Conservation (phyloP, 1,140 invertebrate species). For the Trypoxylus dichotomus region DNA sequence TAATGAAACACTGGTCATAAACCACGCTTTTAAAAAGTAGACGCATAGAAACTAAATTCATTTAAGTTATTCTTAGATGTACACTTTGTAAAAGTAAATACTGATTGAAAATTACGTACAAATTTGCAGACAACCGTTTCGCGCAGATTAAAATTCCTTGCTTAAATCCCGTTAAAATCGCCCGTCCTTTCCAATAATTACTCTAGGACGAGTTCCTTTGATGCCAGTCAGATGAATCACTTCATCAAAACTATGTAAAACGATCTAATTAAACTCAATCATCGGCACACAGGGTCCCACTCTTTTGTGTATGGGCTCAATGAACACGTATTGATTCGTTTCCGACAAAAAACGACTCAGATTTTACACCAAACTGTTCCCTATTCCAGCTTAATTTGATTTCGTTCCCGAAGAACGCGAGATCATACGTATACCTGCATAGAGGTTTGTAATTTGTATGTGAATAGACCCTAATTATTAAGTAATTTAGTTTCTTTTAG, state of each 20-base stretch:
- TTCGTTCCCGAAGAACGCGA: constrained; percentile 16
- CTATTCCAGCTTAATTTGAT: constrained; percentile 37
- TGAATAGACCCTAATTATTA: no score
- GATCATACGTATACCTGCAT: background rate
- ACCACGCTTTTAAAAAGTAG: no score
- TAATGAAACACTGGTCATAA: no score
- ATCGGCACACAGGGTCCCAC: constrained; percentile 33
- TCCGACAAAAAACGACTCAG: constrained; percentile 29
- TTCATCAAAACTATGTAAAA: constrained; percentile 34
- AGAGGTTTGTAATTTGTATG: no score
- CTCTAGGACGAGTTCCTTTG: background rate
- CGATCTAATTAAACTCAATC: constrained; percentile 37
- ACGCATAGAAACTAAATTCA: no score
- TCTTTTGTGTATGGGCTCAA: background rate
- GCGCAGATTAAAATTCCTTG: background rate
- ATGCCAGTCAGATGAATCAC: background rate
- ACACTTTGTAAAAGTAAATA: no score
- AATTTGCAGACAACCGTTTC: background rate
- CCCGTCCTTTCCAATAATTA: background rate
- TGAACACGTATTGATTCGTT: constrained; percentile 34
- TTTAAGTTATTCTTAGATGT: no score
- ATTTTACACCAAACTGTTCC: constrained; percentile 34
- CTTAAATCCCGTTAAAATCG: constrained; percentile 6
- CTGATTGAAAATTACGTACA: no score
- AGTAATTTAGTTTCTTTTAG: no score